Evolutionary conservation across 2,113 vertebrate species (phyloP).

Genomic region (Prolemur simus): DNA sequence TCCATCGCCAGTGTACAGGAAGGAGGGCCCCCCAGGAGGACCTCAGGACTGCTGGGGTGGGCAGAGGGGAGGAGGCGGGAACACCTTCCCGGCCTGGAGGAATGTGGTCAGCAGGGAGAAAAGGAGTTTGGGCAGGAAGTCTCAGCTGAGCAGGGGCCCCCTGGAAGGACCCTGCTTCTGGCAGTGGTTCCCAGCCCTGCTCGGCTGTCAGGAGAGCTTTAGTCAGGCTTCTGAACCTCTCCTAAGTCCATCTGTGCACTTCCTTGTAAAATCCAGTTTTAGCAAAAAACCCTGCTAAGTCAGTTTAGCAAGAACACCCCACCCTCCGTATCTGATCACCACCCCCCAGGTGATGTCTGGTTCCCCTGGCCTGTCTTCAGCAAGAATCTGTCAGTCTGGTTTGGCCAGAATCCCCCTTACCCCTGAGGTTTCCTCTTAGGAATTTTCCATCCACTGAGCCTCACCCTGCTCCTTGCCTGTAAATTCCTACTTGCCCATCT

Average conservation of each 20-base stretch:
- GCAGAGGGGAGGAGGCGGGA: neutral
- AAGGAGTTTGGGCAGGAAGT: neutral
- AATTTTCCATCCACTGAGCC: neutral
- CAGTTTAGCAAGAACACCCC: neutral
- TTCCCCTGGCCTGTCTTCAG: neutral
- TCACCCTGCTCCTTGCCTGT: neutral
- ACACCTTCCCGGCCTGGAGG: neutral
- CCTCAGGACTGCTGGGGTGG: neutral
- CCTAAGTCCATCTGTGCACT: neutral
- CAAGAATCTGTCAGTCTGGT: neutral
- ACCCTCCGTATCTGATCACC: neutral
- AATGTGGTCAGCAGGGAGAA: too few species aligned
- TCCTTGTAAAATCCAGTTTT: neutral
- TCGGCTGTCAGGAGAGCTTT: neutral
- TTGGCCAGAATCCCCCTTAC: neutral
- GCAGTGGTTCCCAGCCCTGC: neutral
- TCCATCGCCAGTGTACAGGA: too few species aligned
- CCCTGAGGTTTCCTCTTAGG: neutral
- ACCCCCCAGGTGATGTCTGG: neutral
- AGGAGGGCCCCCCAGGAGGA: too few species aligned
- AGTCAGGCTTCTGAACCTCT: neutral
- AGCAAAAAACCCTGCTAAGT: too few species aligned
- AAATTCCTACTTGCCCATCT: neutral
- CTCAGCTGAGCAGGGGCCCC: neutral
- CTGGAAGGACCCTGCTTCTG: neutral